These are phyloP conservation scores for Nomada ferruginata DNA, from an alignment of 2,888 invertebrate species.

Conservation along the genomic window DNA sequence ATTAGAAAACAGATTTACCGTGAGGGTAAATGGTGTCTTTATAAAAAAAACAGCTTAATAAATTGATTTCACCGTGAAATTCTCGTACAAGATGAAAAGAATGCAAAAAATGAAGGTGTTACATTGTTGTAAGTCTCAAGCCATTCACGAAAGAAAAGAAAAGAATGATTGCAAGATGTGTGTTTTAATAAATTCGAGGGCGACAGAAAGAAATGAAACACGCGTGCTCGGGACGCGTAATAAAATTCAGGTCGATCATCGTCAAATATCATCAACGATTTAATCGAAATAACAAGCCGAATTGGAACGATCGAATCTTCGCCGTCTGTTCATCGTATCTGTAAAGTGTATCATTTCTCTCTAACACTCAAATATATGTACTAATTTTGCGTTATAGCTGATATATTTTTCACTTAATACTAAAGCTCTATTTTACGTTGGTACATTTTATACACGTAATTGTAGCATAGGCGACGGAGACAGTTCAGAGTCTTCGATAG, in stretches of 20 bases:
- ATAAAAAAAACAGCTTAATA: background rate
- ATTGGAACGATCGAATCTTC: conserved; percentile 18
- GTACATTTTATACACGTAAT: conserved; percentile 74
- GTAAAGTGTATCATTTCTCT: conserved; percentile 10
- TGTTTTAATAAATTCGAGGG: conserved; percentile 7
- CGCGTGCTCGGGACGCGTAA: background rate
- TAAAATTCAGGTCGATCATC: conserved; percentile 22
- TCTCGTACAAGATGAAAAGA: background rate
- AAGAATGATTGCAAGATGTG: conserved; percentile 27
- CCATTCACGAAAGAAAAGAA: background rate
- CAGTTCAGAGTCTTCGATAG: conserved; percentile 31
- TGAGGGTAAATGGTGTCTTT: background rate
- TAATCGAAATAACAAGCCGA: conserved; percentile 5
- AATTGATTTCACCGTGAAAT: background rate
- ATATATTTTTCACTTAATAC: conserved; percentile 72
- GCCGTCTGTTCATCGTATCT: conserved; percentile 6
- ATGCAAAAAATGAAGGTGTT: conserved; percentile 16
- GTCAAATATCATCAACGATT: background rate
- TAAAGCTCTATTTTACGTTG: conserved; percentile 72
- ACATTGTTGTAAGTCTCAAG: conserved; percentile 6
- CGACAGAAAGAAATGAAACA: conserved; percentile 10
- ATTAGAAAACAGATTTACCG: background rate
- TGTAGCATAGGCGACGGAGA: conserved; percentile 63
- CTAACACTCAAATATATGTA: conserved; percentile 58
- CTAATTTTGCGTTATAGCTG: conserved; percentile 64